Conservation (phyloP, 1,140 invertebrate genomes). For the Babylonia areolata region DNA sequence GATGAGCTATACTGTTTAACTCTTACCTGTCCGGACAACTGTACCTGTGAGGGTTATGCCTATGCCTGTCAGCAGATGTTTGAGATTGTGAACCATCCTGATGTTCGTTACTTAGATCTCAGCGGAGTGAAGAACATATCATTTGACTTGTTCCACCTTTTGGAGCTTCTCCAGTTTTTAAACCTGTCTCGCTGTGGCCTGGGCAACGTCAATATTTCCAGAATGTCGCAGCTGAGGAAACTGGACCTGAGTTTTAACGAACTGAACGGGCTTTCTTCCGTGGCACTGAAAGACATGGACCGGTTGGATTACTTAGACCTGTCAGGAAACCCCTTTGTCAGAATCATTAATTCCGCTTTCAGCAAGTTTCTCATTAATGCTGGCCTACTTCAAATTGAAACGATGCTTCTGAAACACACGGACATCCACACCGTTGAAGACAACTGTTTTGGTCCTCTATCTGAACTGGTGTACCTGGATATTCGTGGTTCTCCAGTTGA, state of each 20-base stretch:
- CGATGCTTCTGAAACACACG: background rate
- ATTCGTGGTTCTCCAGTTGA: background rate
- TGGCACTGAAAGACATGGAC: background rate
- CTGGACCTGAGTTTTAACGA: constrained; percentile 35
- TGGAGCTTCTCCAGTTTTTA: constrained; percentile 33
- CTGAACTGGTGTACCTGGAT: background rate
- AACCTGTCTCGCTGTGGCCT: constrained; percentile 29
- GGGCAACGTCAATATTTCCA: background rate
- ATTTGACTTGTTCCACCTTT: background rate
- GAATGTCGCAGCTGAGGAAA: constrained; percentile 17
- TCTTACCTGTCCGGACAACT: constrained; percentile 18
- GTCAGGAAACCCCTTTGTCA: background rate
- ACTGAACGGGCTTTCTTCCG: background rate
- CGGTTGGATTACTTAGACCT: background rate
- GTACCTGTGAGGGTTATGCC: constrained; percentile 33
- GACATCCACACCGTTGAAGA: background rate
- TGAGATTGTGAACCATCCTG: background rate
- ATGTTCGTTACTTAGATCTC: constrained; percentile 30
- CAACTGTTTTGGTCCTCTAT: background rate
- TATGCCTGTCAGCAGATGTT: constrained; percentile 19
- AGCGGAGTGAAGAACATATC: background rate
- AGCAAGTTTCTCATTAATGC: background rate
- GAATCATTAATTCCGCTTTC: background rate
- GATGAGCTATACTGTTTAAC: constrained; percentile 36
- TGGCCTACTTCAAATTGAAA: background rate